A percentile compares a stretch with the other conserved stretches of the same genome.
phyloP scores from a whole-genome alignment of 2,888 invertebrate species.

The Noctua comes region DNA sequence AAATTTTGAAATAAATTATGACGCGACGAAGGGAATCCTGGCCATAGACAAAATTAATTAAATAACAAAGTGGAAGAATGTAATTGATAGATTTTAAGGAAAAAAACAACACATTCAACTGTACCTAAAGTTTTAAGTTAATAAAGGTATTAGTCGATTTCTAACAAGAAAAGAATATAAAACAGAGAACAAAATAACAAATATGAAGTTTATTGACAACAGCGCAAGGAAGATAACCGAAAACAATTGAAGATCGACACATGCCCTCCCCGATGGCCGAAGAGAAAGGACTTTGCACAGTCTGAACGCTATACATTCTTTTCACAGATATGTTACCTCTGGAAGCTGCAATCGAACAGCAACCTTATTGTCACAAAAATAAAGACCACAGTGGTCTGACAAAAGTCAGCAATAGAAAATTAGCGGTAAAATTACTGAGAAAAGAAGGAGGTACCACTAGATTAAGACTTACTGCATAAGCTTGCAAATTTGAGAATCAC shows the following conservation, averaged over 20 bases:
- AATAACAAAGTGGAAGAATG: neutral
- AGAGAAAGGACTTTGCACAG: neutral
- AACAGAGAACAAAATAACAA: neutral
- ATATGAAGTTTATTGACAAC: neutral
- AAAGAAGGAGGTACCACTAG: neutral
- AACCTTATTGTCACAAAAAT: neutral
- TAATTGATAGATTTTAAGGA: too few species aligned
- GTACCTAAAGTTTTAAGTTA: neutral
- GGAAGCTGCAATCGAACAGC: neutral
- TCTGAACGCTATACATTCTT: neutral
- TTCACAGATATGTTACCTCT: neutral
- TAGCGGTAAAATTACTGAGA: neutral
- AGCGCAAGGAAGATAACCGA: neutral
- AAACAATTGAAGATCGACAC: neutral
- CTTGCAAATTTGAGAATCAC: conserved; percentile 23
- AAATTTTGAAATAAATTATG: neutral
- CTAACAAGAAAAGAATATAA: neutral
- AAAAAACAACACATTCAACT: neutral
- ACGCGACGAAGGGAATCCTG: neutral
- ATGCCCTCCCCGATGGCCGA: neutral
- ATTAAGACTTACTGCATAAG: conserved; percentile 35
- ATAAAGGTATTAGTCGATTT: neutral
- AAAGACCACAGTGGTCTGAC: neutral
- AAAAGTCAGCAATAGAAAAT: neutral
- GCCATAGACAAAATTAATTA: neutral